Percentiles rank a stretch among this genome's conserved stretches.
These are phyloP conservation scores for Orchesella flavescens DNA, from an alignment of 2,888 invertebrate species.

Conservation along the genomic window DNA sequence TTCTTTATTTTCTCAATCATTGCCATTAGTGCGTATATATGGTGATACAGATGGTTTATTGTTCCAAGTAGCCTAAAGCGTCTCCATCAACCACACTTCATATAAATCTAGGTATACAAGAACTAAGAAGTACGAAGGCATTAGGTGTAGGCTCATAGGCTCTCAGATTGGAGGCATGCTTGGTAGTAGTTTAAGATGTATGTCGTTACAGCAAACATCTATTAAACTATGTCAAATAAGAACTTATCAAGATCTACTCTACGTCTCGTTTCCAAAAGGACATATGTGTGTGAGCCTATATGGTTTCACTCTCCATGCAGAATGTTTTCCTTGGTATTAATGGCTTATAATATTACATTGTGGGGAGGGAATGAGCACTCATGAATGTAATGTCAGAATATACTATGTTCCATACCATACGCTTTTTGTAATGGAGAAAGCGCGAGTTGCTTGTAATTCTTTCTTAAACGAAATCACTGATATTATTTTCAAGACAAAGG, in stretches of 20 bases:
- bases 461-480: conserved; percentile 44
- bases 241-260: conserved; percentile 27
- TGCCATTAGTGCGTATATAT: conserved; percentile 48
- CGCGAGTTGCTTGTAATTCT: conserved; percentile 50
- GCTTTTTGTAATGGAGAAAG: conserved; percentile 4
- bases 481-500: conserved; percentile 28
- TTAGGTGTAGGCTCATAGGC: background rate
- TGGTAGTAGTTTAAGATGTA: background rate
- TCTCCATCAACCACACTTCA: conserved; percentile 32
- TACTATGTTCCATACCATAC: conserved; percentile 12
- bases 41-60: conserved; percentile 40
- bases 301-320: no score
- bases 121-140: background rate
- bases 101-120: conserved; percentile 38
- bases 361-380: background rate
- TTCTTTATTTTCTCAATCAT: conserved; percentile 52
- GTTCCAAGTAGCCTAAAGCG: conserved; percentile 14
- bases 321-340: background rate
- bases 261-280: background rate
- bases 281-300: background rate
- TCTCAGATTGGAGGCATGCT: background rate
- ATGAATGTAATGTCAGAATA: conserved; percentile 22
- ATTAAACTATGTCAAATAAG: conserved; percentile 27
- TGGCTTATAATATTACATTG: background rate
- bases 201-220: background rate